Conservation (phyloP, 2,888 invertebrate genomes). For the Macropis europaea region DNA sequence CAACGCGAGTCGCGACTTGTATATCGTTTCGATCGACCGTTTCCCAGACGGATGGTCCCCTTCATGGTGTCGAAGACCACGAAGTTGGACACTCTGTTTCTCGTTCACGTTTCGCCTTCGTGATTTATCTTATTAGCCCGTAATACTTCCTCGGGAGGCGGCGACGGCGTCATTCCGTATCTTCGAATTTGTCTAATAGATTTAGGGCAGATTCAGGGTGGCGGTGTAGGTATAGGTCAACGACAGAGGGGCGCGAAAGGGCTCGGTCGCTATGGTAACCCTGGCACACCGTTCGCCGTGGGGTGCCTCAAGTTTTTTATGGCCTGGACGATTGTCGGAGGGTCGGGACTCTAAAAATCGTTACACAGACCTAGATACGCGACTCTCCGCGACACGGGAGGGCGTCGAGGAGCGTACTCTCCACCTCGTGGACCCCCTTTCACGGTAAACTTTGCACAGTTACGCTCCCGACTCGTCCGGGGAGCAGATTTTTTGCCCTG, state of each 20-base stretch:
- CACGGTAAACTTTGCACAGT: constrained; percentile 40
- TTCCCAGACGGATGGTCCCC: too few species aligned
- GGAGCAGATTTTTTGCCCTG: neutral
- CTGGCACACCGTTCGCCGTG: constrained; percentile 66
- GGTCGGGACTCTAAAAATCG: constrained; percentile 75
- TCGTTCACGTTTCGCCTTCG: neutral
- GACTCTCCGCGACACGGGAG: constrained; percentile 43
- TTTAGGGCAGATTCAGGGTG: constrained; percentile 62
- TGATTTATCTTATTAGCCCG: constrained; percentile 22
- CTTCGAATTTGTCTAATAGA: constrained; percentile 53
- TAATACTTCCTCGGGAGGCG: neutral
- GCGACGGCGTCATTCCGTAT: neutral
- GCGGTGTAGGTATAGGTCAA: constrained; percentile 70
- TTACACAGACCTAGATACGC: constrained; percentile 76
- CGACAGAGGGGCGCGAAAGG: constrained; percentile 70
- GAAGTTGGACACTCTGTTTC: too few species aligned
- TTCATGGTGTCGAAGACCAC: neutral
- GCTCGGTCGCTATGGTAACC: constrained; percentile 75
- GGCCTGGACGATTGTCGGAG: constrained; percentile 72
- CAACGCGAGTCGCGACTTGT: too few species aligned
- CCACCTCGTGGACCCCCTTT: constrained; percentile 19
- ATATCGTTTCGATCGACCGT: too few species aligned
- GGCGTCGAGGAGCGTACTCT: too few species aligned
- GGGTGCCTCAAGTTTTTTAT: constrained; percentile 74
- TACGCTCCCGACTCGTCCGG: neutral